Base-by-base conservation (phyloP, 2,113 vertebrate genomes). In the Colaptes auratus region DNA sequence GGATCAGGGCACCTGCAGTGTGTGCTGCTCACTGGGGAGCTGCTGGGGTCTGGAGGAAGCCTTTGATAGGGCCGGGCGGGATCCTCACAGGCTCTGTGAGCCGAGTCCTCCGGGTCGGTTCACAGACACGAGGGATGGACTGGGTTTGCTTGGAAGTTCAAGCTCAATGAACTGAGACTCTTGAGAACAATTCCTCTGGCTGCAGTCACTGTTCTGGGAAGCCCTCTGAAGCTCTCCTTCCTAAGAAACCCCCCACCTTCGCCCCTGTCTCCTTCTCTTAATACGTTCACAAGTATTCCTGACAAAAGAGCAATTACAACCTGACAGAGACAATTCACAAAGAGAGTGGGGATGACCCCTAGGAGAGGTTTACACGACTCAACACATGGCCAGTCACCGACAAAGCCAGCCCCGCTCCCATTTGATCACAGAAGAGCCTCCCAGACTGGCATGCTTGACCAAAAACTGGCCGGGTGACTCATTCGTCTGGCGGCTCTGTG, bases 281-380 rank as follows among this genome's bases (percentile, higher is more conserved):
- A 46, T 16, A 13, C 39, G 2, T 82, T 90, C 91, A 52, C 86
- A 94, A 78, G 60, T 88, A 82, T 88, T 84, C 77, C 90, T 82
- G 90, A 97, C 93, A 96, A 97, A 97, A 97, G 95, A 95, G 94
- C 96, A 96, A 94, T 93, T 95, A 79, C 92, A 72, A 73, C 73
- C 83, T 84, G 88, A 79, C 18, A 3, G 92, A 83, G 91, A n/a
- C 63, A 8, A 30, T 35, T 88, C 64, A 96, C 91, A 96, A 96
- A 95, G 96, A 88, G 73, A 91, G 73, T 18, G 73, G 70, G 48
- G 89, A 33, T 91, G 94, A 96, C 85, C 94, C 92, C 73, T 30
- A 33, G 58, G 77, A 91, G 82, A 64, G 78, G 79, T 93, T 92
- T 89, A 56, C 87, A 30, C 0, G 1, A 56, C 92, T 97, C 92